Evolutionary conservation across 2,888 invertebrate genomes (phyloP).

Genomic region (Ypsolopha scabrella): DNA sequence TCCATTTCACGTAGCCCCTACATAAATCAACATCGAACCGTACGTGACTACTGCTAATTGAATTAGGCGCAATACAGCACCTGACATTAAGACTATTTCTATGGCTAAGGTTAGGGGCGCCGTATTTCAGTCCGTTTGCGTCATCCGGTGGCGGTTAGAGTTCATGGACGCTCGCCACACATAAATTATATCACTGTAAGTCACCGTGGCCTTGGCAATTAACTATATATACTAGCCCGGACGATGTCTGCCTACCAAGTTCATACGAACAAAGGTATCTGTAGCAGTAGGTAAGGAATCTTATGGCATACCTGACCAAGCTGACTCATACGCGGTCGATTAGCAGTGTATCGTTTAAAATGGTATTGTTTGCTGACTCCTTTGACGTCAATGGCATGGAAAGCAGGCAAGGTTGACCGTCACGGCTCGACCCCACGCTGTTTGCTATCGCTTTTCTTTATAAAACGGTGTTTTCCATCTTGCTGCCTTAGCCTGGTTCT

Average conservation of each 20-base stretch:
- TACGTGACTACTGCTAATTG: slow-evolving; percentile 17
- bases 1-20: neutral
- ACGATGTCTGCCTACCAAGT: slow-evolving; percentile 58
- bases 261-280: neutral
- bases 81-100: slow-evolving; percentile 17
- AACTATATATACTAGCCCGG: slow-evolving; percentile 38
- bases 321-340: neutral
- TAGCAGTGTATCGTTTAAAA: neutral
- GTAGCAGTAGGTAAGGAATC: neutral
- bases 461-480: neutral
- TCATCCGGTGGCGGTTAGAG: slow-evolving; percentile 47
- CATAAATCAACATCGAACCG: neutral
- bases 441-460: no score
- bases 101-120: slow-evolving; percentile 48
- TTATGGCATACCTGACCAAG: neutral
- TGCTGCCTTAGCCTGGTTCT: neutral
- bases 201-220: slow-evolving; percentile 52
- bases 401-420: no score
- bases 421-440: no score
- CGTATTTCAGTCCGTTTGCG: slow-evolving; percentile 59
- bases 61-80: slow-evolving; percentile 8
- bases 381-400: neutral
- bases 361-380: neutral
- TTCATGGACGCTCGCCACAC: slow-evolving; percentile 61
- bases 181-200: slow-evolving; percentile 58